A percentile compares a stretch with the other conserved stretches of the same genome.
Evolutionary conservation across 2,113 vertebrate genomes (phyloP).

Genomic region (Phocoena phocoena): DNA sequence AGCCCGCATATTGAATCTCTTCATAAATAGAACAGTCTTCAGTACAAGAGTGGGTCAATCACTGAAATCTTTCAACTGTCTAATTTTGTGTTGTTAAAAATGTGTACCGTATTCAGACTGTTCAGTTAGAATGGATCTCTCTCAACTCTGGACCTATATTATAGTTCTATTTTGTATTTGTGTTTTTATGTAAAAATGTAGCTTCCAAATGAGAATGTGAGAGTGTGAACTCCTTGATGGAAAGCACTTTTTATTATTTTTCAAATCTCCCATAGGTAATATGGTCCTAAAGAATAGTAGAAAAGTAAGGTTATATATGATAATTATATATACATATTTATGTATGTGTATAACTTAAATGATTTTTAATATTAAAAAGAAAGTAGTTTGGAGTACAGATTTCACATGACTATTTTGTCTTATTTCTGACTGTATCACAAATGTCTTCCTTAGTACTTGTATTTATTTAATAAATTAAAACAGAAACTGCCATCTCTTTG

Average conservation of each 20-base stretch:
- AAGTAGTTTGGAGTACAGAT: neutral
- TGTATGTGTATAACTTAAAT: neutral
- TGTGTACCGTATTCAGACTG: neutral
- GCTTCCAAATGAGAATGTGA: neutral
- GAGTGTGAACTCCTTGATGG: neutral
- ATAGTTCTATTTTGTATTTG: neutral
- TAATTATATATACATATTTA: neutral
- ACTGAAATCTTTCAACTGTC: neutral
- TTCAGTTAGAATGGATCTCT: constrained; percentile 10
- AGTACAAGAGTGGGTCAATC: neutral
- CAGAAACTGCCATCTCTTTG: neutral
- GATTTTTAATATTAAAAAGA: neutral
- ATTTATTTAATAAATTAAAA: neutral
- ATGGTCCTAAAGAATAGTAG: neutral
- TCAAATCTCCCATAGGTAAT: neutral
- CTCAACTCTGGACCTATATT: neutral
- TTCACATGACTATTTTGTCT: neutral
- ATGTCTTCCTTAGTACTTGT: neutral
- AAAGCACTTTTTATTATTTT: neutral
- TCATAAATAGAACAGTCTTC: neutral
- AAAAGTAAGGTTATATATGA: neutral
- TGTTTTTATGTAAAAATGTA: neutral
- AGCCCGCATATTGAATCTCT: neutral
- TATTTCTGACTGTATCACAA: neutral
- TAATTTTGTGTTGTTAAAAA: neutral